phyloP scores from a whole-genome alignment of 2,113 vertebrate species.

The Oncorhynchus clarkii region DNA sequence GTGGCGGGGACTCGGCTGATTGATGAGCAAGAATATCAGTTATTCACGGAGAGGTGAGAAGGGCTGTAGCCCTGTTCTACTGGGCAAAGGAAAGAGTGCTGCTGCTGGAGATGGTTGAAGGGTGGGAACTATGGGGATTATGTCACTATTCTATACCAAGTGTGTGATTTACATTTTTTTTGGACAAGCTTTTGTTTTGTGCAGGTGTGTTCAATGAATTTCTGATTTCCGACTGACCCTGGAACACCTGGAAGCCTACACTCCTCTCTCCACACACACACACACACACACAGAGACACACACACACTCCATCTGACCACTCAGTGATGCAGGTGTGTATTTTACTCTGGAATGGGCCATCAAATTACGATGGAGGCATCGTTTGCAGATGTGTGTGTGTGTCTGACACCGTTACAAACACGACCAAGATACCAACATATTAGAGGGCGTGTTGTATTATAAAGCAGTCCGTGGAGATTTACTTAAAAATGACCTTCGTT shows the following conservation, averaged over 20 bases:
- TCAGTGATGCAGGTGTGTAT: constrained; percentile 18
- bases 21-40: constrained; percentile 59
- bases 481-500: no score
- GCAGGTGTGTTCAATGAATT: constrained; percentile 33
- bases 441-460: no score
- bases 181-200: constrained; percentile 17
- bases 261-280: constrained; percentile 26
- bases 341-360: constrained; percentile 20
- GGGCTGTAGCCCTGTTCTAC: constrained; percentile 63
- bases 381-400: not conserved
- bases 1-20: constrained; percentile 32
- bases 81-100: constrained; percentile 19
- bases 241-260: not conserved
- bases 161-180: not conserved
- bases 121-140: not conserved
- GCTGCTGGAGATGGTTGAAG: not conserved
- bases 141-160: no score
- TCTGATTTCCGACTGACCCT: constrained; percentile 26
- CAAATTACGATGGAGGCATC: constrained; percentile 3
- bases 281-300: constrained; percentile 9
- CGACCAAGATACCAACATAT: no score
- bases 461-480: no score
- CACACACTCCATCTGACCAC: not conserved
- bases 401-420: not conserved
- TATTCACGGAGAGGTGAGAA: constrained; percentile 62